Base-by-base conservation (phyloP, 1,140 invertebrate species). In the Dendroctonus ponderosae region DNA sequence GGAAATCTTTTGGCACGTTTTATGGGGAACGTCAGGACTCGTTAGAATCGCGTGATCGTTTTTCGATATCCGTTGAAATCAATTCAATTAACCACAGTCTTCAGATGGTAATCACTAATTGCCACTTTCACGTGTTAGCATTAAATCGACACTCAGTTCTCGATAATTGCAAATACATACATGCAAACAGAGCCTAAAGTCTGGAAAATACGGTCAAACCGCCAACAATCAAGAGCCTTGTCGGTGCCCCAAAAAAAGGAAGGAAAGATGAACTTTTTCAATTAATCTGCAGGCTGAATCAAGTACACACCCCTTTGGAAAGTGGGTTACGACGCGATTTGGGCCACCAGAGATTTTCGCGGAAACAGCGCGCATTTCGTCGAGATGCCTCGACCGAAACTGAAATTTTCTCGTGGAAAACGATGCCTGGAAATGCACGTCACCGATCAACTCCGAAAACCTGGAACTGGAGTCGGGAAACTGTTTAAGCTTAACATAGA, bases 391-490 rank as follows among this genome's bases (percentile, higher is more conserved):
- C 46, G 46, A 48, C 46, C 14, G 46, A 14, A 48, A 48, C 46
- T 11, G 14, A 48, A 48, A 48, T 26, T 48, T 48, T 14, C 11
- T 48, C 14, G 46, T 11, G 46, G 14, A 7, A 48, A 48, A 11
- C 14, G 46, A 48, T 14, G 46, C 11, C 14, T 26, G n/a, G 26
- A 52, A 52, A 52, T 52, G 50, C 50, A 9, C 50, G n/a, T 9
- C n/a, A 14, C 26, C 50, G n/a, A 52, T 9, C 12, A 12, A 9
- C n/a, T 52, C 50, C 26, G 26, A 26, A 26, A 26, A 26, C 26
- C 26, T 14, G 50, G 50, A 52, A 26, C 50, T 9, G 50, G 37
- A 52, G 50, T 26, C n/a, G n/a, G 50, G 50, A 52, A 52, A 52
- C 26, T 26, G 50, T 52, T n/a, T 48, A 48, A 48, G 14, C 14